Evolutionary conservation across 37 sponge, comb jelly and placozoan species (phyloP).

Genomic region (Haliclona indistincta): DNA sequence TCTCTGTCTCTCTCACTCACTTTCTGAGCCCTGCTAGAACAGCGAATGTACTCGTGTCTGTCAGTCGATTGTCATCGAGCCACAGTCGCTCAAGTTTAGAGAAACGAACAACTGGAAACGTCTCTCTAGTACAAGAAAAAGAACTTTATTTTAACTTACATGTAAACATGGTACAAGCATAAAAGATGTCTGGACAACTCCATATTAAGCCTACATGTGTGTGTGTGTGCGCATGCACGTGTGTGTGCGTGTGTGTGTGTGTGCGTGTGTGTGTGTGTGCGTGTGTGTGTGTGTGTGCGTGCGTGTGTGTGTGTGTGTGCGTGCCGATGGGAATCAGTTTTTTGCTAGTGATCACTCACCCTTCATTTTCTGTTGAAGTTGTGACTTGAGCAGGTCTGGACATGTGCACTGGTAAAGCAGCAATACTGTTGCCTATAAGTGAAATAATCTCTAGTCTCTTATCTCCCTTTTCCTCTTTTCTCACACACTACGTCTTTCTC

Average conservation of each 20-base stretch:
- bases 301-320: too few relatives aligned
- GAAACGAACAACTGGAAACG: constrained; percentile 38
- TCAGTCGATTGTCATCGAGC: constrained; percentile 81
- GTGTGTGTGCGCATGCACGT: background rate
- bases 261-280: too few relatives aligned
- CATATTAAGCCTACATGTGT: too few relatives aligned
- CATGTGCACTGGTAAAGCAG: constrained; percentile 68
- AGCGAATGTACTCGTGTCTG: constrained; percentile 76
- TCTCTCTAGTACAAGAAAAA: too few relatives aligned
- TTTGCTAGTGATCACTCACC: constrained; percentile 4
- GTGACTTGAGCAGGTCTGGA: constrained; percentile 36
- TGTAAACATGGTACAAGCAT: too few relatives aligned
- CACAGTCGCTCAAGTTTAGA: constrained; percentile 77
- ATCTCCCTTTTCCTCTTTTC: too few relatives aligned
- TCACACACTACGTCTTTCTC: background rate
- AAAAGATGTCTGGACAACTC: too few relatives aligned
- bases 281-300: too few relatives aligned
- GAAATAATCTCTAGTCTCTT: background rate
- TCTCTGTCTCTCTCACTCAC: constrained; percentile 20
- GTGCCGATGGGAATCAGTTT: too few relatives aligned
- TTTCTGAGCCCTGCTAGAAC: constrained; percentile 85
- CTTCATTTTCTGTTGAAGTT: background rate
- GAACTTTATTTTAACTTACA: too few relatives aligned
- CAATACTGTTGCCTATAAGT: constrained; percentile 54
- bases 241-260: background rate